Evolutionary conservation across 2,797 vertebrate species (phyloP), one percentile per base, ranked within the genome.

Genomic region (Margarornis squamiger): DNA sequence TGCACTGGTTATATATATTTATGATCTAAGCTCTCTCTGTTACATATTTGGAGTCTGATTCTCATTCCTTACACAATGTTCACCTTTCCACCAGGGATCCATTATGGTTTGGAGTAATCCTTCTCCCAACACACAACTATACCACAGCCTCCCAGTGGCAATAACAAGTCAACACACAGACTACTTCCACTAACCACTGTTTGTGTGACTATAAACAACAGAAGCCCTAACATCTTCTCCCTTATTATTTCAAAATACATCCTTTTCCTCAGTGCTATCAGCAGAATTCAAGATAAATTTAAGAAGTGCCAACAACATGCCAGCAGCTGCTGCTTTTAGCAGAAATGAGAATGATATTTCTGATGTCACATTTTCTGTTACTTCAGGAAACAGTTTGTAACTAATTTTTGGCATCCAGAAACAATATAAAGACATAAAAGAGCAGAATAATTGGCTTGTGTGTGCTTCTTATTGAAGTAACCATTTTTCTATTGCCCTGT

Each of bases 31-130:
- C 16, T 83, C n/a, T 80, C 43, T 70, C 43, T 81, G 39, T 86
- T 71, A 63, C 15, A 13, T 34, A 43, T 74, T 85, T 79, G 15
- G n/a, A 95, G 16, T 6, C 38, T 61, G 49, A 26, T 58, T 88
- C 74, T 88, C 30, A 48, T 77, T 91, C 46, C 24, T 90, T 61
- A 68, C 41, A 46, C 26, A 61, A 73, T 59, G n/a, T 55, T 67
- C 7, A 4, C 10, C 36, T 85, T 93, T 61, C 74, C 95, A 90
- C 52, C 30, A 89, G 86, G 86, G 86, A 94, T 76, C 59, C 82
- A 81, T 93, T 95, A 87, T 26, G 63, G 88, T 92, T 96, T 96
- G 83, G 91, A 74, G 63, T 86, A 93, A 88, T 88, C 59, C 70
- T 91, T 92, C 81, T 92, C 59, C 62, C 73, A 94, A 78, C 66